Evolutionary conservation across 2,797 vertebrate species (phyloP).

Genomic region (Eurystomus glaucurus): DNA sequence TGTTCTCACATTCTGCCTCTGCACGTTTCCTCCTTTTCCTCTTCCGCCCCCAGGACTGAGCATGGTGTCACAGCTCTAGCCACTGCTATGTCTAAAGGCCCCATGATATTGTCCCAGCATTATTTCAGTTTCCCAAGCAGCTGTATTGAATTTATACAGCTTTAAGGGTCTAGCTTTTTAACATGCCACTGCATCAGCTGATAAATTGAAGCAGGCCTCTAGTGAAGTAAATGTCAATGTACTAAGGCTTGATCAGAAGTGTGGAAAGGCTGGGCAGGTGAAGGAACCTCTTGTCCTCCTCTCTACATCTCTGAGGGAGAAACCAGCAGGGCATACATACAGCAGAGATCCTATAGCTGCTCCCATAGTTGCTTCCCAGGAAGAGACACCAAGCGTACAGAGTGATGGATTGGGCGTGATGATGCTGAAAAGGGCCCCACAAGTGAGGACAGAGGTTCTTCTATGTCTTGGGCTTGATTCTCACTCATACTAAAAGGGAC

Average conservation of each 20-base stretch:
- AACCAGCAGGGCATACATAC: background rate
- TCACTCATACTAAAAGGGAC: background rate
- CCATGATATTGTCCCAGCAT: background rate
- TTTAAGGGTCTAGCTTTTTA: background rate
- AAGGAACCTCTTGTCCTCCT: background rate
- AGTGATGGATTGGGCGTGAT: background rate
- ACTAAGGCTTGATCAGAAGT: background rate
- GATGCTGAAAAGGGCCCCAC: background rate
- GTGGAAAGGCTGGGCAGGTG: background rate
- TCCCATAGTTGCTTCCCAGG: background rate
- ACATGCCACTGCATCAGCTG: background rate
- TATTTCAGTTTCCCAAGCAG: background rate
- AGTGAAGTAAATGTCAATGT: background rate
- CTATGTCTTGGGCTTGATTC: background rate
- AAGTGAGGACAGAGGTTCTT: background rate
- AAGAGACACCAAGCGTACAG: background rate
- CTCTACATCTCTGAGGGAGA: background rate
- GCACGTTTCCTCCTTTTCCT: background rate
- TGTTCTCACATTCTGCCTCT: background rate
- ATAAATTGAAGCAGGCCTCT: background rate
- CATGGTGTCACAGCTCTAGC: background rate
- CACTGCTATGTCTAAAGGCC: background rate
- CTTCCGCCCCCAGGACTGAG: background rate
- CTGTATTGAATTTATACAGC: background rate
- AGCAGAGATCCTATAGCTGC: background rate